phyloP scores from a whole-genome alignment of 2,888 invertebrate genomes.

The Apoderus coryli region DNA sequence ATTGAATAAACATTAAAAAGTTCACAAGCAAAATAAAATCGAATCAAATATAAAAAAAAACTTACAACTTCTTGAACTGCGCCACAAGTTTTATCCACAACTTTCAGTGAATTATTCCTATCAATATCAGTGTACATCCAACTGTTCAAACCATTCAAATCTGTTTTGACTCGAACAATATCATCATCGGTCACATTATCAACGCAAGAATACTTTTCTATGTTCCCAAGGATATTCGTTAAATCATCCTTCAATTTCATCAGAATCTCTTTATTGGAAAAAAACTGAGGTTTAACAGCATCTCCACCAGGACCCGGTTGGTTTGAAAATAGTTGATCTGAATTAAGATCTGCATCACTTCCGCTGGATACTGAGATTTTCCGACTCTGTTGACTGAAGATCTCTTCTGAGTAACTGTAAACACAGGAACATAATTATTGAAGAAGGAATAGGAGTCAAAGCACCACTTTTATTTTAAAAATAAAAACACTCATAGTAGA shows the following conservation, averaged over 20 bases:
- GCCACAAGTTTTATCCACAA: conserved; percentile 8
- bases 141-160: conserved; percentile 8
- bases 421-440: conserved; percentile 7
- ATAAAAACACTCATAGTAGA: too few relatives aligned
- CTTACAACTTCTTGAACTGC: conserved; percentile 39
- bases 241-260: conserved; percentile 1
- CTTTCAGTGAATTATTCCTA: conserved; percentile 3
- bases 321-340: conserved; percentile 26
- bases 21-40: too few relatives aligned
- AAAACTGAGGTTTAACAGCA: conserved; percentile 7
- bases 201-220: not conserved
- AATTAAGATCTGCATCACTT: conserved; percentile 33
- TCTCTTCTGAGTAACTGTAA: conserved; percentile 48
- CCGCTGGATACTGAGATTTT: conserved; percentile 37
- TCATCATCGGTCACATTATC: conserved; percentile 2
- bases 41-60: conserved; percentile 12
- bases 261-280: not conserved
- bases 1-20: too few relatives aligned
- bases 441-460: not conserved
- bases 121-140: too few relatives aligned
- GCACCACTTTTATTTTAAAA: not conserved
- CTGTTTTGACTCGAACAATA: not conserved
- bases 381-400: conserved; percentile 51
- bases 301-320: conserved; percentile 25
- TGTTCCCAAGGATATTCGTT: conserved; percentile 3